Evolutionary conservation across 1,140 invertebrate species (phyloP).

Genomic region (Pachypsylla venusta): DNA sequence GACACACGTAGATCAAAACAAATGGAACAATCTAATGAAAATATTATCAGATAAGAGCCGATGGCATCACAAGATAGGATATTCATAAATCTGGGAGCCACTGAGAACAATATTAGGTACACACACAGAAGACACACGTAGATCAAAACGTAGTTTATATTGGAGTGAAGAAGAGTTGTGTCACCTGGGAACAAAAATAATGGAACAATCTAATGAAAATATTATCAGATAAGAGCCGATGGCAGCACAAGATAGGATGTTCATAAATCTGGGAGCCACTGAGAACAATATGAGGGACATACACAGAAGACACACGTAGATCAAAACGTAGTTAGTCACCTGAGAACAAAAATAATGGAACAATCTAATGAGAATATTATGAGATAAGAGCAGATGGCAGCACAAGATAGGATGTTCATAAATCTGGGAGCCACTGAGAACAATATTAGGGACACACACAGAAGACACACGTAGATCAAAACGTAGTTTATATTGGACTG

Average conservation of each 20-base stretch:
- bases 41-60: slow-evolving; percentile 43
- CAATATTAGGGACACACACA: slow-evolving; percentile 28
- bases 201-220: slow-evolving; percentile 44
- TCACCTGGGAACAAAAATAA: slow-evolving; percentile 13
- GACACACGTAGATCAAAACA: slow-evolving; percentile 30
- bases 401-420: slow-evolving; percentile 43
- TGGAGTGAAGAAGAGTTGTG: slow-evolving; percentile 27
- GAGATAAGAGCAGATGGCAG: slow-evolving; percentile 45
- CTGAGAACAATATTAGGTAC: slow-evolving; percentile 21
- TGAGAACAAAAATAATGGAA: slow-evolving; percentile 27
- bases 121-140: slow-evolving; percentile 33
- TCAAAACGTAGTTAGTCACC: slow-evolving; percentile 32
- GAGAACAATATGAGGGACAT: slow-evolving; percentile 25
- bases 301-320: slow-evolving; percentile 33
- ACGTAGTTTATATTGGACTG: slow-evolving; percentile 39
- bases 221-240: slow-evolving; percentile 46
- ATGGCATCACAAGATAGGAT: slow-evolving; percentile 44
- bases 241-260: slow-evolving; percentile 43
- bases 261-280: slow-evolving; percentile 29
- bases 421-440: slow-evolving; percentile 21
- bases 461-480: slow-evolving; percentile 30
- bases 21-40: slow-evolving; percentile 43
- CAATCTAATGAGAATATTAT: slow-evolving; percentile 44
- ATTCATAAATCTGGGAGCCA: slow-evolving; percentile 32
- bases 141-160: slow-evolving; percentile 36